Conservation (phyloP, 2,888 invertebrate species). For the Andrena flavipes region DNA sequence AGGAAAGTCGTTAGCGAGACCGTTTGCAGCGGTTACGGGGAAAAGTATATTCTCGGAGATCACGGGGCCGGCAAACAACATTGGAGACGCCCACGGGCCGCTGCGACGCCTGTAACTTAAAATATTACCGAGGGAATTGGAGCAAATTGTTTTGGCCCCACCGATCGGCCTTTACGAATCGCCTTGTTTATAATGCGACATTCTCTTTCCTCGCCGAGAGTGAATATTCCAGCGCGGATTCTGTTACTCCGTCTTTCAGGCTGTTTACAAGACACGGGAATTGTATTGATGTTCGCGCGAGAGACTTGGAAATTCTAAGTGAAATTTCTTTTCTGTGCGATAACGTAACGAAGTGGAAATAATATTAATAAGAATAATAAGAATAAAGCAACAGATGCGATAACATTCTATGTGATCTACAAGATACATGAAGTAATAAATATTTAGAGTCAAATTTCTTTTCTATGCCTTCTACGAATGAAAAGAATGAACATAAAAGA, state of each 20-base stretch:
- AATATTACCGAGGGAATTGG: slow-evolving; percentile 12
- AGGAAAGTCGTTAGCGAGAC: slow-evolving; percentile 5
- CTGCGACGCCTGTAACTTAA: background rate
- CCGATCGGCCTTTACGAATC: background rate
- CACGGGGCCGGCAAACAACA: background rate
- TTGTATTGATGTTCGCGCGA: background rate
- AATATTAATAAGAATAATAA: no score
- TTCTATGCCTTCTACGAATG: background rate
- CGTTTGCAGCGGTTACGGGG: background rate
- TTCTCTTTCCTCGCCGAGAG: no score
- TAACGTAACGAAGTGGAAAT: no score
- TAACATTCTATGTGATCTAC: no score
- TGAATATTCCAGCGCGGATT: no score
- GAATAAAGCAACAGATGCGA: no score
- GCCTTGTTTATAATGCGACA: no score
- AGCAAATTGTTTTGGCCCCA: slow-evolving; percentile 2
- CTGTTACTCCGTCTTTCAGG: no score
- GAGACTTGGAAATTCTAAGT: background rate
- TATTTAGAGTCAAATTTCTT: background rate
- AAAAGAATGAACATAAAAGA: no score
- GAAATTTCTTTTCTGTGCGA: background rate
- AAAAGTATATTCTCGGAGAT: background rate
- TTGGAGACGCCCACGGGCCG: background rate
- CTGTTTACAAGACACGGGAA: no score
- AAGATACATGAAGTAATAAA: background rate